phyloP scores from a whole-genome alignment of 2,113 vertebrate genomes.

The Artemisiospiza belli region DNA sequence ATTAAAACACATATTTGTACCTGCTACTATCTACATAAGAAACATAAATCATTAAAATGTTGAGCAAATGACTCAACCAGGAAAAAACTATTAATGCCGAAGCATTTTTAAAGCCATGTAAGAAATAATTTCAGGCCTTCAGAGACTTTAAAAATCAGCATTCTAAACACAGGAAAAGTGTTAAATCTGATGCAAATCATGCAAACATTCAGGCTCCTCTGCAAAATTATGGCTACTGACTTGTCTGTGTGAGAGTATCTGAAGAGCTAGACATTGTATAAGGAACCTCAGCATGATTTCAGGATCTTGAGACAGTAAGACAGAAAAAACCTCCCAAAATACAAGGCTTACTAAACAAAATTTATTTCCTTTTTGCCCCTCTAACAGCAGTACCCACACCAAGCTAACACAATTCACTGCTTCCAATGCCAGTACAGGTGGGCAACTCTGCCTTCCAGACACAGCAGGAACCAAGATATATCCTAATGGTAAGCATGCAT shows the following conservation, averaged over 20 bases:
- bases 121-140: neutral
- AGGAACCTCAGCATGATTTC: neutral
- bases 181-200: neutral
- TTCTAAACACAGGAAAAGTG: neutral
- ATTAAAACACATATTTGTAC: slow-evolving; percentile 22
- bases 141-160: neutral
- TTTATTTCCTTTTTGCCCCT: neutral
- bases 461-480: neutral
- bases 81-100: neutral
- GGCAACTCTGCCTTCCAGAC: neutral
- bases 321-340: neutral
- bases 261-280: neutral
- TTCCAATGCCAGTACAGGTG: neutral
- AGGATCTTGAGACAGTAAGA: neutral
- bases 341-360: neutral
- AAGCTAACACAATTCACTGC: neutral
- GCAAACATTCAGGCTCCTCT: neutral
- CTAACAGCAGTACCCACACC: neutral
- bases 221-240: neutral
- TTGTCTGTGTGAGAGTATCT: neutral
- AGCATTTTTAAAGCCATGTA: neutral
- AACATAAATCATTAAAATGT: slow-evolving; percentile 11
- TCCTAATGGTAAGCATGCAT: neutral
- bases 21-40: slow-evolving; percentile 3
- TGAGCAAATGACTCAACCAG: slow-evolving; percentile 18